These are phyloP conservation scores for Semnornis frantzii DNA, from an alignment of 2,113 vertebrate genomes.

Conservation along the genomic window DNA sequence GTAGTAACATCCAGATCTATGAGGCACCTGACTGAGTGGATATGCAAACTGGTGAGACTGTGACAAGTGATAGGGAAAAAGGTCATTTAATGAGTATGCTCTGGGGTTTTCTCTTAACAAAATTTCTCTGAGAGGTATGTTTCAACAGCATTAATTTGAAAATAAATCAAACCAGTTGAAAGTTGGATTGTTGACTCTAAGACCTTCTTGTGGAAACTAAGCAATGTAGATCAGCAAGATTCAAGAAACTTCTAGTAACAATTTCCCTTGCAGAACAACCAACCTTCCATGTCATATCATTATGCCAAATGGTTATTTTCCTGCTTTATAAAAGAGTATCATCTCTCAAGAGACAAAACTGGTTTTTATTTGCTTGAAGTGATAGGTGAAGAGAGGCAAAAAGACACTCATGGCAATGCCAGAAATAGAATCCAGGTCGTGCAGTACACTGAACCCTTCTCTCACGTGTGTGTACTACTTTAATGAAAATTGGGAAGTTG, in stretches of 20 bases:
- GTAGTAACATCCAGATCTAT: not conserved
- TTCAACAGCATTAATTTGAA: not conserved
- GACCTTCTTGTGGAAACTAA: not conserved
- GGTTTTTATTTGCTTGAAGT: constrained; percentile 29
- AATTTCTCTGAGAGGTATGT: not conserved
- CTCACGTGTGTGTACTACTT: constrained; percentile 39
- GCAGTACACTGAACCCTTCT: constrained; percentile 19
- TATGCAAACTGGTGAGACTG: not conserved
- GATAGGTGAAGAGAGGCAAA: not conserved
- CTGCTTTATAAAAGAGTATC: not conserved
- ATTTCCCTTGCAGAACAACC: not conserved
- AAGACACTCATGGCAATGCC: not conserved
- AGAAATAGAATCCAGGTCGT: constrained; percentile 65
- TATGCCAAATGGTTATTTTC: not conserved
- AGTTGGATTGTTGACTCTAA: not conserved
- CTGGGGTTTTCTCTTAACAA: not conserved
- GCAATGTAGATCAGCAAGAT: not conserved
- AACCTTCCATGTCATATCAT: not conserved
- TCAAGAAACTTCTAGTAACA: not conserved
- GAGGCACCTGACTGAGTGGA: not conserved
- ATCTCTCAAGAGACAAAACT: not conserved
- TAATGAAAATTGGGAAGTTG: constrained; percentile 61
- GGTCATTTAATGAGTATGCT: not conserved
- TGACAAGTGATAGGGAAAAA: not conserved
- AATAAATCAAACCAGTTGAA: not conserved